Evolutionary conservation across 2,113 vertebrate genomes (phyloP).

Genomic region (Mungos mungo): DNA sequence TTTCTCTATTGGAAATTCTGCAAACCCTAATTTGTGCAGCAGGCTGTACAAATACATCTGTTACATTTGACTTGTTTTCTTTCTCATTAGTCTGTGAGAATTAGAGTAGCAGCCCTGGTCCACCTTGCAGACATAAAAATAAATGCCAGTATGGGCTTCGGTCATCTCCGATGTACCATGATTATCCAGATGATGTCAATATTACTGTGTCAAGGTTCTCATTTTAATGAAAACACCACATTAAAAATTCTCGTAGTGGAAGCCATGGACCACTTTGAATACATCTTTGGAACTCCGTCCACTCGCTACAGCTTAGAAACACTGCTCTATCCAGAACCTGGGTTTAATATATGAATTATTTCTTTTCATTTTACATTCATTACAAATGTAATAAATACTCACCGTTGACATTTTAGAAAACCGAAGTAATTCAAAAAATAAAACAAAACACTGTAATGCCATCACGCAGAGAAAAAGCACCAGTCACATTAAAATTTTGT

Average conservation of each 20-base stretch:
- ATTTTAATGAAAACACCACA: background rate
- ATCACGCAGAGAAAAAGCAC: background rate
- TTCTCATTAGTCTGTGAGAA: background rate
- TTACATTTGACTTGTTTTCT: background rate
- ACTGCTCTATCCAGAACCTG: background rate
- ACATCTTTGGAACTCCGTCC: background rate
- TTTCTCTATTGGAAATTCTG: background rate
- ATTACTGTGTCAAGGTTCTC: background rate
- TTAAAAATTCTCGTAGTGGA: background rate
- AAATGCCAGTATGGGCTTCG: background rate
- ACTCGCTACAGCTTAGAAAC: background rate
- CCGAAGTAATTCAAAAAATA: background rate
- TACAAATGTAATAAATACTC: background rate
- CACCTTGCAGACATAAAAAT: background rate
- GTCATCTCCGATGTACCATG: background rate
- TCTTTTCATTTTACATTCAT: background rate
- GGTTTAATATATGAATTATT: background rate
- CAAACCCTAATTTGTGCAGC: background rate
- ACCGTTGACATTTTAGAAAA: background rate
- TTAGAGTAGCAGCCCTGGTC: background rate
- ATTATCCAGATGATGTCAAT: background rate
- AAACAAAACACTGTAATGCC: background rate
- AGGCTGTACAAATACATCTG: background rate
- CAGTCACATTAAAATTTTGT: background rate
- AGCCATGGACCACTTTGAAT: background rate